Evolutionary conservation across 2,797 vertebrate genomes (phyloP).

Genomic region (Xenentodon cancila): DNA sequence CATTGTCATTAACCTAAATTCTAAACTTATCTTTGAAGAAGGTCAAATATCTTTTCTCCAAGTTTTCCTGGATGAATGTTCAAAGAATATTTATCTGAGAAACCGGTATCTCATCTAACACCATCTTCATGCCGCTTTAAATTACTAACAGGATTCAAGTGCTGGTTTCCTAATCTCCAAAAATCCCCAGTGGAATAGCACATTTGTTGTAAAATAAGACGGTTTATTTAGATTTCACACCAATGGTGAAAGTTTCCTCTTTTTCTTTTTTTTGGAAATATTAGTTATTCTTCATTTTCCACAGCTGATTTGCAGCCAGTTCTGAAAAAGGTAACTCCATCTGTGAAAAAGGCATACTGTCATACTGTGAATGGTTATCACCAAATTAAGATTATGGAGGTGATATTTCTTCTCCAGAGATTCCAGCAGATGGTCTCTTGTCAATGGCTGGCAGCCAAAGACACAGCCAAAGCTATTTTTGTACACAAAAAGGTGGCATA

Average conservation of each 20-base stretch:
- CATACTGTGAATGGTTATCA: slow-evolving; percentile 20
- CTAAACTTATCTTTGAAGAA: slow-evolving; percentile 36
- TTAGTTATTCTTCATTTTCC: slow-evolving; percentile 5
- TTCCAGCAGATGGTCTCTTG: slow-evolving; percentile 5
- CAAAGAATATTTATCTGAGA: slow-evolving; percentile 59
- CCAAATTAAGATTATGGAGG: slow-evolving; percentile 23
- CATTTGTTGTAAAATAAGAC: slow-evolving; percentile 53
- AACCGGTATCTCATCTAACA: slow-evolving; percentile 54
- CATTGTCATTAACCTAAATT: slow-evolving; percentile 17
- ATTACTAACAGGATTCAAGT: slow-evolving; percentile 65
- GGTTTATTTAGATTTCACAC: slow-evolving; percentile 59
- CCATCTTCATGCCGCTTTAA: slow-evolving; percentile 61
- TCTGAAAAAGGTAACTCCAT: slow-evolving; percentile 38
- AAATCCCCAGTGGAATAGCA: slow-evolving; percentile 59
- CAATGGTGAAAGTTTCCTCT: slow-evolving; percentile 43
- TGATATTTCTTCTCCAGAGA: slow-evolving; percentile 1
- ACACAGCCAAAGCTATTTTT: slow-evolving; percentile 5
- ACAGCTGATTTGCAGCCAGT: slow-evolving; percentile 8
- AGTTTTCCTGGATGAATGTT: slow-evolving; percentile 39
- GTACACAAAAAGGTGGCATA: slow-evolving; percentile 14
- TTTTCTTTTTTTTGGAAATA: not conserved
- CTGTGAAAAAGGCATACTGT: slow-evolving; percentile 25
- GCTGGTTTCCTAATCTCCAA: slow-evolving; percentile 65
- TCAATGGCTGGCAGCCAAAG: slow-evolving; percentile 13
- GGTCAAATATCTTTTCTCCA: not conserved